Evolutionary conservation across 2,113 vertebrate species (phyloP).

Genomic region (Osmerus mordax): DNA sequence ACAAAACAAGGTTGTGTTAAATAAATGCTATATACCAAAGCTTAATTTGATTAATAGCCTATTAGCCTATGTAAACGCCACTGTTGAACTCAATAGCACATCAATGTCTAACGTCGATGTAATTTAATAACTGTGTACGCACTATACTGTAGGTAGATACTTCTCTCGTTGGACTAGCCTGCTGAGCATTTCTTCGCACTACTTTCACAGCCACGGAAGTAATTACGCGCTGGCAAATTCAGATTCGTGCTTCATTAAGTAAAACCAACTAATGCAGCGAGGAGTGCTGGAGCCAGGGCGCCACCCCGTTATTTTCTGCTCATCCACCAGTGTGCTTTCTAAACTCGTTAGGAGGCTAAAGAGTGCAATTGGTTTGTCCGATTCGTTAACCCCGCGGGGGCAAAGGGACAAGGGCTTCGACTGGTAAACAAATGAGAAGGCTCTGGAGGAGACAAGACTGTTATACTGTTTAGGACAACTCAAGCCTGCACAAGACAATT

Average conservation of each 20-base stretch:
- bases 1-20: too few species aligned
- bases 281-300: not conserved
- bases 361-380: slow-evolving; percentile 15
- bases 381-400: slow-evolving; percentile 15
- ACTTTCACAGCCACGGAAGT: not conserved
- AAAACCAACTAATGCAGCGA: slow-evolving; percentile 28
- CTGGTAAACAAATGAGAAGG: not conserved
- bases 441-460: not conserved
- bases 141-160: not conserved
- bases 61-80: too few species aligned
- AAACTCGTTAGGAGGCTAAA: slow-evolving; percentile 25
- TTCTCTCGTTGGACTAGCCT: not conserved
- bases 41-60: too few species aligned
- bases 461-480: too few species aligned
- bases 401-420: not conserved
- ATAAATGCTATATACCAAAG: too few species aligned
- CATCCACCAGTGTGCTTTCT: not conserved
- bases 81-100: too few species aligned
- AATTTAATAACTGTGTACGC: too few species aligned
- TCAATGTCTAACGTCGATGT: too few species aligned
- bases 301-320: not conserved
- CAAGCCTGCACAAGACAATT: too few species aligned
- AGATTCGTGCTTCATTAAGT: slow-evolving; percentile 17
- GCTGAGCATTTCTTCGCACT: not conserved
- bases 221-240: slow-evolving; percentile 11